Percentiles rank a stretch among this genome's conserved stretches.
These are phyloP conservation scores for Anser cygnoides DNA, from an alignment of 2,113 vertebrate genomes.

Conservation along the genomic window DNA sequence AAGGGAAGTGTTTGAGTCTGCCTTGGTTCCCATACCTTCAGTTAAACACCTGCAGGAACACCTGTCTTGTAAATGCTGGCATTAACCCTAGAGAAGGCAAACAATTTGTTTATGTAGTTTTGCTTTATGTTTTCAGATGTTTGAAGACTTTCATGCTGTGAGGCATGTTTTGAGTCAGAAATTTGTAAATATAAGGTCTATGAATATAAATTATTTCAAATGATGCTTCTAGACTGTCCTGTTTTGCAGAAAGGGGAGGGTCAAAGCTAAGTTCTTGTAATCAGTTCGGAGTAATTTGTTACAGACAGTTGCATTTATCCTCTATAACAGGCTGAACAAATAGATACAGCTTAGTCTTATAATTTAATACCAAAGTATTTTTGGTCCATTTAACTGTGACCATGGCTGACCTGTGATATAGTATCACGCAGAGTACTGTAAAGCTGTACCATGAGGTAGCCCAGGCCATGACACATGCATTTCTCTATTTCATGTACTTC, in stretches of 20 bases:
- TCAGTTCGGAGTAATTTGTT: not conserved
- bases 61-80: not conserved
- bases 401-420: not conserved
- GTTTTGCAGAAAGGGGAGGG: not conserved
- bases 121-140: not conserved
- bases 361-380: not conserved
- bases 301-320: not conserved
- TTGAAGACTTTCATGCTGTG: not conserved
- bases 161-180: not conserved
- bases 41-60: not conserved
- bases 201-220: not conserved
- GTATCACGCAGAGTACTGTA: not conserved
- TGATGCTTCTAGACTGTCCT: not conserved
- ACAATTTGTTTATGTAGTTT: not conserved
- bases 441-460: not conserved
- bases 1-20: not conserved
- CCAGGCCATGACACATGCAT: not conserved
- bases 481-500: not conserved
- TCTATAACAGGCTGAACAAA: not conserved
- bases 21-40: not conserved
- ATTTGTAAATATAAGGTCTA: not conserved
- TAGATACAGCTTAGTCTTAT: not conserved
- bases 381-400: not conserved
- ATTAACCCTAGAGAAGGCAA: not conserved
- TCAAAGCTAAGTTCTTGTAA: not conserved